Evolutionary conservation across 2,797 vertebrate species (phyloP).

Genomic region (Pygocentrus nattereri): DNA sequence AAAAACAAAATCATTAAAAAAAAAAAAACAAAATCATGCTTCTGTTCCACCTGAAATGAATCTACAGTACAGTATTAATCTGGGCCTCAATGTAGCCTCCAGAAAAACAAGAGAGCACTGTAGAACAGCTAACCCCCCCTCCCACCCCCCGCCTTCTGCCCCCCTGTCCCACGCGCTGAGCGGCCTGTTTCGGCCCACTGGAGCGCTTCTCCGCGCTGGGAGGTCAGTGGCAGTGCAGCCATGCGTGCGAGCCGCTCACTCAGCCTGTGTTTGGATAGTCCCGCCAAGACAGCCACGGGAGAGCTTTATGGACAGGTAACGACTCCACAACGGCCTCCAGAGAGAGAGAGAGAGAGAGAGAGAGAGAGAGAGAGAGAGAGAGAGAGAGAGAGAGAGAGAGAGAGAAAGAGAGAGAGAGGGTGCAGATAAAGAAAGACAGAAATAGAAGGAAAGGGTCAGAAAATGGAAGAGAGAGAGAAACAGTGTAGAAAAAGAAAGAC

Average conservation of each 20-base stretch:
- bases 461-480: background rate
- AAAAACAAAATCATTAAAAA: too few species aligned
- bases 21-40: background rate
- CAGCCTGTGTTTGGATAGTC: slow-evolving; percentile 53
- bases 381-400: slow-evolving; percentile 8
- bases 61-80: slow-evolving; percentile 9
- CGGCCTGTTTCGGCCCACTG: slow-evolving; percentile 81
- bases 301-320: slow-evolving; percentile 76
- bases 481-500: background rate
- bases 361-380: slow-evolving; percentile 5
- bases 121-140: slow-evolving; percentile 68
- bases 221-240: slow-evolving; percentile 76
- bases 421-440: background rate
- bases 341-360: slow-evolving; percentile 52
- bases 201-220: slow-evolving; percentile 77
- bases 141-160: slow-evolving; percentile 57
- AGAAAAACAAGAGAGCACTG: slow-evolving; percentile 75
- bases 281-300: slow-evolving; percentile 67
- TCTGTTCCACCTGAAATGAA: background rate
- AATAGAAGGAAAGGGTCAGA: background rate
- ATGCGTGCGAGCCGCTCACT: slow-evolving; percentile 69
- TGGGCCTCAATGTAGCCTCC: slow-evolving; percentile 16
- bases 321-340: slow-evolving; percentile 60
- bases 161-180: slow-evolving; percentile 73
- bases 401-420: background rate